Evolutionary conservation across 1,140 invertebrate genomes (phyloP).

Genomic region (Bathynomus jamesi): DNA sequence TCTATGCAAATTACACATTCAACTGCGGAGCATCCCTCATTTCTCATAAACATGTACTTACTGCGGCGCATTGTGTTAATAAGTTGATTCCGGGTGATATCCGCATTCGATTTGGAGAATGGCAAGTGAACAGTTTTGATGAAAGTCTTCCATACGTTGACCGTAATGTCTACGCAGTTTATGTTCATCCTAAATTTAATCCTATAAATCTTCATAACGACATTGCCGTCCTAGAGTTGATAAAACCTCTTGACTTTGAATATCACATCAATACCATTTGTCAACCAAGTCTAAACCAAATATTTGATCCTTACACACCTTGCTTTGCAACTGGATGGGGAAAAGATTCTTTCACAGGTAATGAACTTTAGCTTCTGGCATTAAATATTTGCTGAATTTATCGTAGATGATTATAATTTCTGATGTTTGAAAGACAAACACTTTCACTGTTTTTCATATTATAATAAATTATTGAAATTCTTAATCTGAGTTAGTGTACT

Average conservation of each 20-base stretch:
- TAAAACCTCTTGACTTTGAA: not conserved
- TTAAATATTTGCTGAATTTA: no score
- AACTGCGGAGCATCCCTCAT: slow-evolving; percentile 50
- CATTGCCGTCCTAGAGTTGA: slow-evolving; percentile 51
- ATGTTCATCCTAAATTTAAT: slow-evolving; percentile 45
- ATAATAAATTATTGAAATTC: no score
- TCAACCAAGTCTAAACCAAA: slow-evolving; percentile 33
- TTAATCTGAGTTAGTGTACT: no score
- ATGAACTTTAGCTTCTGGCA: no score
- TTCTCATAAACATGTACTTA: slow-evolving; percentile 45
- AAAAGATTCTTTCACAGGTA: slow-evolving; percentile 54
- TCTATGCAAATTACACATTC: not conserved
- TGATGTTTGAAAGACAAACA: no score
- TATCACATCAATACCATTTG: slow-evolving; percentile 54
- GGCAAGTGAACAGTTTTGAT: slow-evolving; percentile 40
- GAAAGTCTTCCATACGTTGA: slow-evolving; percentile 41
- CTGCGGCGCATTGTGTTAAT: slow-evolving; percentile 49
- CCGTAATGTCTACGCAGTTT: slow-evolving; percentile 37
- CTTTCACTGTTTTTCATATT: no score
- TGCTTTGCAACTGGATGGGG: slow-evolving; percentile 79
- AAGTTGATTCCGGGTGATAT: slow-evolving; percentile 32
- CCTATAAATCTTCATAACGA: slow-evolving; percentile 49
- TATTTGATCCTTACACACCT: not conserved
- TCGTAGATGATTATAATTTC: no score
- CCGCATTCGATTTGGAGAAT: slow-evolving; percentile 51